Evolutionary conservation across 2,113 vertebrate species (phyloP), one percentile per base, ranked within the genome.

Genomic region (Elephantulus edwardii): DNA sequence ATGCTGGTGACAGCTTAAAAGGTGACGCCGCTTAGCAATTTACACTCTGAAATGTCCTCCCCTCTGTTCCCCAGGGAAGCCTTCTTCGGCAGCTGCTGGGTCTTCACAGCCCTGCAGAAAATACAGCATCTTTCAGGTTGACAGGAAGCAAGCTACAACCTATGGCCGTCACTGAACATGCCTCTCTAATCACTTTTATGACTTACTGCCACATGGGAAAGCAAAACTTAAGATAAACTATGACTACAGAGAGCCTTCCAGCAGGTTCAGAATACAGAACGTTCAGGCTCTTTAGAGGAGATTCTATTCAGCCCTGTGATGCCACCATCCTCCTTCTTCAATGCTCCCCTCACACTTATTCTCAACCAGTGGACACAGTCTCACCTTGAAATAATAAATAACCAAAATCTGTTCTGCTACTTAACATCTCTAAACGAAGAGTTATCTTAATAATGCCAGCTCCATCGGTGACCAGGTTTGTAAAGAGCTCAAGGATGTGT

Each of bases 1-100:
- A 48, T 88, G 58, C 44, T 79, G 62, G 3, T 44, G 85, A 70
- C 30, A 77, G 74, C n/a, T 86, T 80, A 62, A 68, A 88, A 92
- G 8, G 50, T 12, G 83, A 70, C 62, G 46, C 8, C 68, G 81
- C 60, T 93, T 75, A 26, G 64, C 30, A 87, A 77, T 83, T 54
- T 60, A 42, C 50, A 86, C 46, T 76, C 75, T 46, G 50, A 60
- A 86, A 26, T 33, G 5, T 42, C 8, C 28, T 52, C 16, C 50
- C 13, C 13, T 92, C 64, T 79, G 19, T 58, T 87, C 44, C 77
- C 74, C 13, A 0, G 1, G 70, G 54, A 89, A 82, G 24, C 16
- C 20, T 71, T 20, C 1, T 72, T 70, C 62, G n/a, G 13, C n/a
- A 71, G 12, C 44, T 75, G 38, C 80, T n/a, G 38, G 22, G 28